These are phyloP conservation scores for Onychomys leucogaster DNA, from an alignment of 2,797 vertebrate species.

Conservation along the genomic window DNA sequence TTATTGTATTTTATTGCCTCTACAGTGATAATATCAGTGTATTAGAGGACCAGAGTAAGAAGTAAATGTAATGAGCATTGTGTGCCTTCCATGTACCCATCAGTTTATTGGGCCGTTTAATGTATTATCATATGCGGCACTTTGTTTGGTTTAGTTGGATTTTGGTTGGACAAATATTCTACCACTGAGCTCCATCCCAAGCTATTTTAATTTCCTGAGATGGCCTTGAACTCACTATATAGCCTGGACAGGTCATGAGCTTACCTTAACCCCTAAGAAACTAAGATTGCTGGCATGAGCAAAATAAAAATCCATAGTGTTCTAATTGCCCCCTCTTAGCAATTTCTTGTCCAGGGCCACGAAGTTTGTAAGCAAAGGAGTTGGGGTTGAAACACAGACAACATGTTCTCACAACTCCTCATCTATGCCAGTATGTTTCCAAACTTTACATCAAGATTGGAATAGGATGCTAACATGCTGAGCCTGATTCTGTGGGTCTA, in stretches of 20 bases:
- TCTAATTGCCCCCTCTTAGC: neutral
- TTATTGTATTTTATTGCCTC: neutral
- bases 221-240: neutral
- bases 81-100: neutral
- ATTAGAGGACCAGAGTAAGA: neutral
- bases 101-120: neutral
- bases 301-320: neutral
- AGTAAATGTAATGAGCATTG: too few species aligned
- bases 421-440: neutral
- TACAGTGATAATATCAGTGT: neutral
- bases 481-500: neutral
- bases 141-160: neutral
- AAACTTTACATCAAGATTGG: neutral
- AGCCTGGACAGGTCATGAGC: neutral
- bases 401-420: neutral
- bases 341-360: neutral
- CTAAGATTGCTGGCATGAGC: neutral
- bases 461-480: neutral
- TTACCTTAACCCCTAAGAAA: neutral
- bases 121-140: neutral
- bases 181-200: neutral
- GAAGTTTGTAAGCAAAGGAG: neutral
- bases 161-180: neutral
- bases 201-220: neutral
- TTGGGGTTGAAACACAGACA: neutral